phyloP scores from a whole-genome alignment of 2,797 vertebrate genomes.

The Halcyon badia region DNA sequence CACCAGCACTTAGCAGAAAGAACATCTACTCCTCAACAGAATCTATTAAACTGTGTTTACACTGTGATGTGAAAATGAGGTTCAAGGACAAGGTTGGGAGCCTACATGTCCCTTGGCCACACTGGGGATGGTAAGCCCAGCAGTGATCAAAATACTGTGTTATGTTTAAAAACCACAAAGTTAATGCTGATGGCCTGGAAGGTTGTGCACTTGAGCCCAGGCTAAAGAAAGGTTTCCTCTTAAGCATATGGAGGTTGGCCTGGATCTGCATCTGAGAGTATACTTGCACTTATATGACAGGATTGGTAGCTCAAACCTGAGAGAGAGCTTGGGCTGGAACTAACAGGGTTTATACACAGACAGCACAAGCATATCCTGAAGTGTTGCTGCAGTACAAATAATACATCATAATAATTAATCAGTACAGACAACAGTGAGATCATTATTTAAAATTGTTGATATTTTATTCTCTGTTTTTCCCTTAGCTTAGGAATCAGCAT shows the following conservation, averaged over 20 bases:
- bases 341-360: not conserved
- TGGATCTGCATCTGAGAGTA: not conserved
- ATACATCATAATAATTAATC: constrained; percentile 35
- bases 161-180: not conserved
- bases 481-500: constrained; percentile 78
- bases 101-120: accelerated
- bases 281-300: not conserved
- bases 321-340: not conserved
- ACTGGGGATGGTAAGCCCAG: accelerated
- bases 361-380: not conserved
- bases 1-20: not conserved
- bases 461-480: constrained; percentile 15
- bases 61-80: not conserved
- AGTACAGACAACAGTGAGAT: constrained; percentile 11
- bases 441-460: constrained; percentile 28
- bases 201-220: not conserved
- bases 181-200: not conserved
- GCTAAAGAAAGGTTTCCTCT: not conserved
- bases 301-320: not conserved
- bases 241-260: not conserved
- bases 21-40: not conserved
- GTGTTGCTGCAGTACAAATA: constrained; percentile 1
- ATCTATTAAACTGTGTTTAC: not conserved
- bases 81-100: not conserved
- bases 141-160: not conserved